Base-by-base conservation (phyloP, 2,888 invertebrate species). In the Nomada ruficornis region DNA sequence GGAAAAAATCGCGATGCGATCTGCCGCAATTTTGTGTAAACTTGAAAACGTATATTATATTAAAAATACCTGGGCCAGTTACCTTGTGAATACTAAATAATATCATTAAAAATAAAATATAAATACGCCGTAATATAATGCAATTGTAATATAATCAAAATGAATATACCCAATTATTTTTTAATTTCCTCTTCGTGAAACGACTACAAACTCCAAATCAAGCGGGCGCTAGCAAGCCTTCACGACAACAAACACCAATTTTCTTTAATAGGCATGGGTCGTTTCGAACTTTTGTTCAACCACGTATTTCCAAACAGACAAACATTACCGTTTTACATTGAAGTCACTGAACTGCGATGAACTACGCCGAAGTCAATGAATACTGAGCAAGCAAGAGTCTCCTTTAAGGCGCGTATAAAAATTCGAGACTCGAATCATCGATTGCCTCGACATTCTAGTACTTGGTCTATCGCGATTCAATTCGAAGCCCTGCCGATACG, bases 271-370 rank as follows among this genome's bases (percentile, higher is more conserved):
- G 20, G 2, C 29, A 20, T 4, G 9, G 29, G 52, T 10, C 29
- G 64, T 29, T 26, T 26, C 9, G 13, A 65, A 67, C 67, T 54
- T 67, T 54, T 67, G 67, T 67, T 67, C 67, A 52, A 4, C 9
- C 36, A 9, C 67, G 67, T 36, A 67, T 54, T 36, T 36, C 54
- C 67, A 54, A 67, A 36, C 67, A 52, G 50, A 52, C 64, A 54
- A 67, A 67, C 36, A 54, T 67, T 67, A 54, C 20, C 20, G 54
- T 54, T 20, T 54, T 36, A 20, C 54, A 54, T 54, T 20, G 67
- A 67, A 67, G 54, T 67, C 67, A 2, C 20, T 67, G 67, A 67
- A 67, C 67, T 54, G 54, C 54, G 20, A 67, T 42, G 63, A 42
- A 54, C 54, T 23, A 42, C 23, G 18, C 5, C 13, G 23, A 72